These are phyloP conservation scores for Incurvaria masculella DNA, from an alignment of 2,888 invertebrate species.

Conservation along the genomic window DNA sequence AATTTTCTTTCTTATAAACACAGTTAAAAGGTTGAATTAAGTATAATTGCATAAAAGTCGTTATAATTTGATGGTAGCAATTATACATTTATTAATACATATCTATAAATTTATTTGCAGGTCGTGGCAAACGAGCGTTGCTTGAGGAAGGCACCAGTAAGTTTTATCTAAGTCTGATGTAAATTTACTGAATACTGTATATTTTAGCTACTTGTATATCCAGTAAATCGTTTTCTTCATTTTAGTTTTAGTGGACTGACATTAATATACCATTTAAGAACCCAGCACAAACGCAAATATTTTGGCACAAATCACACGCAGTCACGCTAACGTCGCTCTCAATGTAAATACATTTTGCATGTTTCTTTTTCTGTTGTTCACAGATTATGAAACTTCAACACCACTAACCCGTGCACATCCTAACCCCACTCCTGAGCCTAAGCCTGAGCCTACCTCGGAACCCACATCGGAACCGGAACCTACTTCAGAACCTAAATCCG, in stretches of 20 bases:
- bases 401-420: constrained; percentile 30
- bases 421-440: constrained; percentile 29
- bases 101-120: constrained; percentile 15
- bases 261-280: background rate
- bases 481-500: constrained; percentile 10
- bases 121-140: constrained; percentile 22
- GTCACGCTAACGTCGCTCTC: no score
- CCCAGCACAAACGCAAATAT: background rate
- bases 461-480: constrained; percentile 28
- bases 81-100: background rate
- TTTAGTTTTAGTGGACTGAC: no score
- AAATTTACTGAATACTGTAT: no score
- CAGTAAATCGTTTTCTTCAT: no score
- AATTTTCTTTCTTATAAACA: background rate
- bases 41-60: background rate
- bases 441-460: constrained; percentile 32
- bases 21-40: background rate
- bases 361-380: constrained; percentile 39
- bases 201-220: no score
- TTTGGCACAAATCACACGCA: background rate
- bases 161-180: background rate
- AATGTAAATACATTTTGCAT: constrained; percentile 25
- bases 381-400: constrained; percentile 49
- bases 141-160: constrained; percentile 12
- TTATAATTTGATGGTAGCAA: background rate